Evolutionary conservation across 1,140 invertebrate species (phyloP).

Genomic region (Zaprionus gabonicus): DNA sequence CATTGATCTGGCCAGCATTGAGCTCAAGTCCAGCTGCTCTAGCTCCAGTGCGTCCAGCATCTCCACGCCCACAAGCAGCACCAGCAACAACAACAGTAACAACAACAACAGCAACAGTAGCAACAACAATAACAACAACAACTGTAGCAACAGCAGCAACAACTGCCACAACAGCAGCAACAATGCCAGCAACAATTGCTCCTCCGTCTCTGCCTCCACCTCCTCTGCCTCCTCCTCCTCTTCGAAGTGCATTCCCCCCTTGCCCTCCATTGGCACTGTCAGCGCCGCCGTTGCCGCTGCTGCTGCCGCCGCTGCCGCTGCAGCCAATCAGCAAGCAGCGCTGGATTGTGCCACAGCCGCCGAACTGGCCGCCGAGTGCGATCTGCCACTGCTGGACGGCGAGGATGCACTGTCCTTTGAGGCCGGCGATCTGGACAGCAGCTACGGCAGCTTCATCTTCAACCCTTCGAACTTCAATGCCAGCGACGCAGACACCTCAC

Average conservation of each 20-base stretch:
- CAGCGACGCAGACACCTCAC: slow-evolving; percentile 57
- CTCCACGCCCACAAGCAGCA: slow-evolving; percentile 32
- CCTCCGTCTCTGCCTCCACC: neutral
- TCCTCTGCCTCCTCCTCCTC: neutral
- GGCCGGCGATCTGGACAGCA: slow-evolving; percentile 74
- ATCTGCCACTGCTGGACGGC: slow-evolving; percentile 62
- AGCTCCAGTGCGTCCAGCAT: slow-evolving; percentile 84
- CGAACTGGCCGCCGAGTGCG: slow-evolving; percentile 71
- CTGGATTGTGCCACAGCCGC: slow-evolving; percentile 71
- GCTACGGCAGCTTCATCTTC: slow-evolving; percentile 75
- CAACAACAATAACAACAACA: slow-evolving; percentile 45
- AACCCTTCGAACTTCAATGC: slow-evolving; percentile 57
- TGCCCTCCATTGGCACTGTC: slow-evolving; percentile 75
- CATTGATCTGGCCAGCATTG: slow-evolving; percentile 79
- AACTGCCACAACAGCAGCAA: slow-evolving; percentile 15
- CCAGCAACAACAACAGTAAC: slow-evolving; percentile 32
- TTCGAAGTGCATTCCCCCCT: slow-evolving; percentile 58
- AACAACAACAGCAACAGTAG: slow-evolving; percentile 1
- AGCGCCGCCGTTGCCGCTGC: slow-evolving; percentile 67
- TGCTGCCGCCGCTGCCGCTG: slow-evolving; percentile 65
- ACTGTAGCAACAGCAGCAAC: slow-evolving; percentile 28
- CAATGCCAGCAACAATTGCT: slow-evolving; percentile 11
- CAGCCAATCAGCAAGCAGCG: slow-evolving; percentile 69
- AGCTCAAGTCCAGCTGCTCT: slow-evolving; percentile 83
- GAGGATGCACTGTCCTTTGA: slow-evolving; percentile 78